These are phyloP conservation scores for Ferrisia virgata DNA, from an alignment of 2,888 invertebrate species.

Conservation along the genomic window DNA sequence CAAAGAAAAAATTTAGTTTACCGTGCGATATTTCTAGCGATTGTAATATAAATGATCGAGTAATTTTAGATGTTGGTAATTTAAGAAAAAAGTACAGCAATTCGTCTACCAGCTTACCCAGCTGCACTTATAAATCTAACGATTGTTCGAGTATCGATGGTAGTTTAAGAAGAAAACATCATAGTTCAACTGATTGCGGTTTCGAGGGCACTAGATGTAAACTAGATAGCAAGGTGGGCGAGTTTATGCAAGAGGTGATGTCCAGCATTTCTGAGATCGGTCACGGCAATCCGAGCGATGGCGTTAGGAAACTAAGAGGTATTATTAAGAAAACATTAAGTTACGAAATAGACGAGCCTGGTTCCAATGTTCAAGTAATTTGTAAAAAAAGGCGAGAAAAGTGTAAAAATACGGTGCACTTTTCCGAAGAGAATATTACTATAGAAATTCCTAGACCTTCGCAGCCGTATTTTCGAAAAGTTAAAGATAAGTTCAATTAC, in stretches of 20 bases:
- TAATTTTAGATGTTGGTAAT: neutral
- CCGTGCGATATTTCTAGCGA: neutral
- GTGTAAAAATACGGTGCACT: slow-evolving; percentile 44
- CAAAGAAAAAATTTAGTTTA: slow-evolving; percentile 6
- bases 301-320: slow-evolving; percentile 30
- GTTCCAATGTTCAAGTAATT: neutral
- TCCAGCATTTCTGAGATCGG: neutral
- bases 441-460: slow-evolving; percentile 46
- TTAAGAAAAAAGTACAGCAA: neutral
- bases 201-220: neutral
- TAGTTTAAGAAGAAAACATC: neutral
- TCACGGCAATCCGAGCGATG: neutral
- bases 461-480: slow-evolving; percentile 34
- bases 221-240: neutral
- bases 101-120: neutral
- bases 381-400: neutral
- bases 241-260: slow-evolving; percentile 2
- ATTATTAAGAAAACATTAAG: slow-evolving; percentile 20
- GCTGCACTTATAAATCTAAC: neutral
- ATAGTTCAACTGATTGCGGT: neutral
- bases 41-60: neutral
- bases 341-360: neutral
- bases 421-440: slow-evolving; percentile 48
- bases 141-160: neutral
- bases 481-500: slow-evolving; percentile 39